Base-by-base conservation (phyloP, 2,113 vertebrate genomes). In the Poeciliopsis occidentalis region DNA sequence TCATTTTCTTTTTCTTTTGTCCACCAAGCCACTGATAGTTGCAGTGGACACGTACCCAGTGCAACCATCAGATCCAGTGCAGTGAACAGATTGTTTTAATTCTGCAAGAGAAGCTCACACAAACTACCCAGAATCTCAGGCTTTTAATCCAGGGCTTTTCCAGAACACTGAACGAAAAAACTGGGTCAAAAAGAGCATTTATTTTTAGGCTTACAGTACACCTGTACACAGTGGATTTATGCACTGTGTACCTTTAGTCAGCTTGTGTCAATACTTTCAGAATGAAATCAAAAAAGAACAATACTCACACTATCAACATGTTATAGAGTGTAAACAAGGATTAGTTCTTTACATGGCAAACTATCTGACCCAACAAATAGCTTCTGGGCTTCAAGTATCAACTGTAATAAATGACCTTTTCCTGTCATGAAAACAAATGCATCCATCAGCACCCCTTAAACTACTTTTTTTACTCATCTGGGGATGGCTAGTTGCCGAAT, bases 251-350 rank as follows among this genome's bases (percentile, higher is more conserved):
- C 89, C 88, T 92, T 91, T 94, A 94, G 93, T 93, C 92, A 90
- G 97, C 96, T 97, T 97, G 97, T 97, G 96, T 96, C 95, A 96
- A 92, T 95, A 95, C 95, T 95, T 95, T 95, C 95, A 95, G 96
- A 97, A 95, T 93, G 95, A 95, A 95, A 95, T 94, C 90, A 93
- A 95, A 94, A 94, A 95, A 95, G 93, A 97, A 96, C 95, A 95
- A 95, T 96, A 95, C 96, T 98, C 96, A 96, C 96, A 95, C 97
- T 96, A 95, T 97, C 95, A 90, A 95, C 96, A 96, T 96, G 96
- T 98, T 96, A 96, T 96, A 97, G 97, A 96, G 96, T 96, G 97
- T 98, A 94, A n/a, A n/a, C n/a, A n/a, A n/a, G n/a, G n/a, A n/a
- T n/a, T 57, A 71, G 39, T 72, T 71, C 63, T 80, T 77, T 77